Conservation (phyloP, 2,888 invertebrate species). For the Hermaeophaga mercurialis region DNA sequence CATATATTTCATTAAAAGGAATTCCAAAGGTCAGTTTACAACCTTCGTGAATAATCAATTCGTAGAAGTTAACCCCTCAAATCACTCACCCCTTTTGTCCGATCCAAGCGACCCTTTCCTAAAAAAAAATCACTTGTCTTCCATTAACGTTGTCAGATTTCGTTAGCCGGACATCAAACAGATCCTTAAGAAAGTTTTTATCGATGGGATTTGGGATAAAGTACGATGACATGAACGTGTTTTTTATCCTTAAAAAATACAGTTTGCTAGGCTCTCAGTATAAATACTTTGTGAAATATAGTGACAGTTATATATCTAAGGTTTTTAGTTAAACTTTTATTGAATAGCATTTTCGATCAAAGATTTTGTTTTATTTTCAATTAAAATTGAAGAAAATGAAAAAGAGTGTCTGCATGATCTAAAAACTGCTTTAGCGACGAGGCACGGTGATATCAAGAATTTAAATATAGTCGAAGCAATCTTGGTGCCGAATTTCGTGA, state of each 20-base stretch:
- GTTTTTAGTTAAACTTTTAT: no score
- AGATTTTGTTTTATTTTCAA: no score
- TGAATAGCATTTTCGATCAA: no score
- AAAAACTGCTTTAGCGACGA: no score
- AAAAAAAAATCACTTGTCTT: constrained; percentile 4
- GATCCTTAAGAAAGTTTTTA: background rate
- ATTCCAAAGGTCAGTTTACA: background rate
- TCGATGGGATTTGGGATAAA: background rate
- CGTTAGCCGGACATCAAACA: background rate
- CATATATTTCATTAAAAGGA: background rate
- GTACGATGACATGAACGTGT: background rate
- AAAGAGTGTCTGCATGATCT: no score
- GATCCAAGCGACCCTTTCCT: background rate
- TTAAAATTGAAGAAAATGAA: no score
- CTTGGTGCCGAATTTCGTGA: no score
- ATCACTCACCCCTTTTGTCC: constrained; percentile 2
- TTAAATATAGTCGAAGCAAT: no score
- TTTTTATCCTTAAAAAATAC: background rate
- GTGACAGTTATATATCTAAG: no score
- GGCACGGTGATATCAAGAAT: no score
- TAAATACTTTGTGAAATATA: no score
- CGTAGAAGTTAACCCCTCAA: constrained; percentile 4
- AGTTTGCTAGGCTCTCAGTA: background rate
- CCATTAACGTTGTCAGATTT: constrained; percentile 2
- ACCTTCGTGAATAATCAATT: constrained; percentile 14